Percentiles rank a stretch among this genome's conserved stretches.
These are phyloP conservation scores for Labia minor DNA, from an alignment of 2,888 invertebrate species.

Conservation along the genomic window DNA sequence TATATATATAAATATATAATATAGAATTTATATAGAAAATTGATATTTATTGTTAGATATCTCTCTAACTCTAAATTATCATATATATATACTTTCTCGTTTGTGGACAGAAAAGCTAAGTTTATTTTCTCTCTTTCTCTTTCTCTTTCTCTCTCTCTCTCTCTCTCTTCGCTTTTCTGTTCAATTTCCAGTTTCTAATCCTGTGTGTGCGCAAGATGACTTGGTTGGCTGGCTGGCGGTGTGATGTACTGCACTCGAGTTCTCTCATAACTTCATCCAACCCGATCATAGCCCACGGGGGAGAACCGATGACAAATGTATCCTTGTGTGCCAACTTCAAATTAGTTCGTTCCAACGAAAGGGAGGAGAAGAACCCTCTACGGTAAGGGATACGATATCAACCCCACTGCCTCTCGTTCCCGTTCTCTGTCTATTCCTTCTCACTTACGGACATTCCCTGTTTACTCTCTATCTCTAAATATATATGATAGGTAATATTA, in stretches of 20 bases:
- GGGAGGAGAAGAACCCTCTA: background rate
- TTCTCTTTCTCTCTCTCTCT: background rate
- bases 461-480: too few relatives aligned
- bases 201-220: background rate
- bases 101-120: background rate
- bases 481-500: too few relatives aligned
- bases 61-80: too few relatives aligned
- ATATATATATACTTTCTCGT: background rate
- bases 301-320: conserved; percentile 43
- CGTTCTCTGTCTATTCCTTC: background rate
- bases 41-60: too few relatives aligned
- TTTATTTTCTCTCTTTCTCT: too few relatives aligned
- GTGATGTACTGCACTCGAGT: conserved; percentile 40
- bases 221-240: background rate
- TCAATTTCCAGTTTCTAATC: background rate
- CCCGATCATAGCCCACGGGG: conserved; percentile 41
- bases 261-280: conserved; percentile 41
- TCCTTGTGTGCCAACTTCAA: conserved; percentile 41
- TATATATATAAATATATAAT: too few relatives aligned
- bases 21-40: too few relatives aligned
- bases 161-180: background rate
- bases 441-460: too few relatives aligned
- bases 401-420: background rate
- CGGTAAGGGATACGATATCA: background rate
- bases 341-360: conserved; percentile 34